Base-by-base conservation (phyloP, 2,113 vertebrate species). In the Chamaea fasciata region DNA sequence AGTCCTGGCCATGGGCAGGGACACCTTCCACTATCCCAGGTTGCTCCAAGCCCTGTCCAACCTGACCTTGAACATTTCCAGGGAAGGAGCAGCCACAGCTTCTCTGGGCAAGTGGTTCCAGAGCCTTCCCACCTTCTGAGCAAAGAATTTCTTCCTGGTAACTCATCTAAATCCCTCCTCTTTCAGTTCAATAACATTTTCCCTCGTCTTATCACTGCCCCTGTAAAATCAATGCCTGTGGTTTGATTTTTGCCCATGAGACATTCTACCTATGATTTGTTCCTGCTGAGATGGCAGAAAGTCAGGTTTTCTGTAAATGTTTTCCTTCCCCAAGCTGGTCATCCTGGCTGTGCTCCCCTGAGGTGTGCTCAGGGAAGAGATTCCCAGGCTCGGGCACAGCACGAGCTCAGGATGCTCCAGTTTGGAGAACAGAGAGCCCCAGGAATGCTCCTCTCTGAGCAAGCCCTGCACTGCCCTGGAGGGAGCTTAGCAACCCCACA, bases 401-500 rank as follows among this genome's bases (percentile, higher is more conserved):
- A 55, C 16, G 1, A 81, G 57, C 49, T 84, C 37, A 11, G 70
- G 53, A 50, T 2, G 2, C 63, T 75, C 60, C 46, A 0, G 1
- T 59, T 60, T 30, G 6, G 26, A 49, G 55, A 28, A 11, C 1
- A 3, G 53, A 55, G 41, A 89, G 33, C 74, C 78, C 10, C 0
- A 0, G 81, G 84, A 91, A 26, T 7, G 46, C 71, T 91, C 63
- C 70, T 62, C 44, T 75, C 50, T 50, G 63, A 87, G 73, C 27
- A 13, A 69, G 49, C 31, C 83, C 86, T 88, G 64, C 64, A 7
- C 28, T 47, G 62, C 85, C 78, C 84, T 46, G 47, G 59, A 93
- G 93, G 75, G 67, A 94, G 67, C 91, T 74, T 80, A 94, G 93
- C 91, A 97, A 95, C 75, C n/a, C 80, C 35, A 6, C 75, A 73